Evolutionary conservation across 2,888 invertebrate species (phyloP), one percentile per base, ranked within the genome.

Genomic region (Pantelozetes paolii): DNA sequence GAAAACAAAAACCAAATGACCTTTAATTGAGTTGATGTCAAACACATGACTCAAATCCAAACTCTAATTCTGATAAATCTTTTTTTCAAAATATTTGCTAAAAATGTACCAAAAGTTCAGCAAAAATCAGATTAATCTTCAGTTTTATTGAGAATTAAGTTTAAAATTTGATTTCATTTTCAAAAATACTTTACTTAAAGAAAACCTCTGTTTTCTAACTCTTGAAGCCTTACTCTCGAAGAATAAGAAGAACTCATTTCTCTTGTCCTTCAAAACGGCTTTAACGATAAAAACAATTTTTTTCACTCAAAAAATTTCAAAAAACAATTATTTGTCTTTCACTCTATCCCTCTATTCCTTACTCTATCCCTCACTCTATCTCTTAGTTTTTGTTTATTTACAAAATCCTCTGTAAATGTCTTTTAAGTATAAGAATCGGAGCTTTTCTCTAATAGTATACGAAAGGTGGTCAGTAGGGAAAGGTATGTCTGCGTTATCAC

Each of bases 291-390:
- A 40, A 32, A 36, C 6, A 28, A 32, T 59, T 30, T 36, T 36
- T 20, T n/a, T 20, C 9, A 64, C 32, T 36, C 13, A 5, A 36
- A 32, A 64, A 32, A 64, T 36, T 36, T 32, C 20, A 13, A 15
- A 64, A 64, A 64, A 64, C 62, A 64, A 64, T 64, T 64, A 64
- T 64, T 64, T 64, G 62, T 64, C 20, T 54, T 64, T 59, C 32
- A 59, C 13, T 32, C 20, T 57, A 26, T 28, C 13, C 5, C 28
- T 57, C 28, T 57, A 23, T 26, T 57, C 13, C n/a, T n/a, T n/a
- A n/a, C n/a, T n/a, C n/a, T n/a, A n/a, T n/a, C n/a, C n/a, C n/a
- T n/a, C n/a, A 48, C 20, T 48, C 20, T 48, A 3, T 48, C 20
- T 15, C 18, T 48, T 36, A 36, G 48, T 48, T n/a, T 48, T n/a